Conservation (phyloP, 2,113 vertebrate species). For the Datnioides undecimradiatus region DNA sequence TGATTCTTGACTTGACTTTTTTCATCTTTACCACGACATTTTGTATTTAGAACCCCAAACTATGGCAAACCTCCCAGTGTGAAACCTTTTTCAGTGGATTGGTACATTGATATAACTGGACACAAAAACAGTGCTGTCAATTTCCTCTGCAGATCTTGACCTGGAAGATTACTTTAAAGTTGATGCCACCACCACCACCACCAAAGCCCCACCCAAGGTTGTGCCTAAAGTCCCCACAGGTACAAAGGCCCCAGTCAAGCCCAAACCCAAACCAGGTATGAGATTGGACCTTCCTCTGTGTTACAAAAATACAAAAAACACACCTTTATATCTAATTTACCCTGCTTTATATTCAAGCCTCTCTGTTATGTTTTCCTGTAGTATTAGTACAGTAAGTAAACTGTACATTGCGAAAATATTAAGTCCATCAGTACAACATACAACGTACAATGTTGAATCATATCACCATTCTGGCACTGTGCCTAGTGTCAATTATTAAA, state of each 20-base stretch:
- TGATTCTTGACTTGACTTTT: too few relatives aligned
- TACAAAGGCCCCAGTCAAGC: slow-evolving; percentile 72
- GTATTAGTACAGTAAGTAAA: not conserved
- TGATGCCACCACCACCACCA: slow-evolving; percentile 18
- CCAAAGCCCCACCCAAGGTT: slow-evolving; percentile 65
- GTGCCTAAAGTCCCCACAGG: slow-evolving; percentile 37
- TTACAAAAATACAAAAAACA: not conserved
- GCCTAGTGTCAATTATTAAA: too few relatives aligned
- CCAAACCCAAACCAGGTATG: slow-evolving; percentile 78
- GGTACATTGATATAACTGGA: not conserved
- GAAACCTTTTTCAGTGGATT: not conserved
- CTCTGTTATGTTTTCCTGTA: not conserved
- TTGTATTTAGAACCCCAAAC: too few relatives aligned
- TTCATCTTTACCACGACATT: too few relatives aligned
- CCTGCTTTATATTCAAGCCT: not conserved
- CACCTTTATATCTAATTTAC: not conserved
- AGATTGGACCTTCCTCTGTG: not conserved
- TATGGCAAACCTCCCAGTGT: too few relatives aligned
- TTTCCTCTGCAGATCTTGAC: slow-evolving; percentile 20
- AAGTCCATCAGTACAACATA: too few relatives aligned
- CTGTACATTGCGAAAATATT: too few relatives aligned
- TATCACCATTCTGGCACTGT: too few relatives aligned
- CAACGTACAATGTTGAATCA: too few relatives aligned
- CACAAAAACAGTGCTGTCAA: not conserved
- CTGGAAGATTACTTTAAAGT: not conserved